Percentiles rank a stretch among this genome's conserved stretches.
phyloP scores from a whole-genome alignment of 2,797 vertebrate genomes.

The Pachyuromys duprasi region DNA sequence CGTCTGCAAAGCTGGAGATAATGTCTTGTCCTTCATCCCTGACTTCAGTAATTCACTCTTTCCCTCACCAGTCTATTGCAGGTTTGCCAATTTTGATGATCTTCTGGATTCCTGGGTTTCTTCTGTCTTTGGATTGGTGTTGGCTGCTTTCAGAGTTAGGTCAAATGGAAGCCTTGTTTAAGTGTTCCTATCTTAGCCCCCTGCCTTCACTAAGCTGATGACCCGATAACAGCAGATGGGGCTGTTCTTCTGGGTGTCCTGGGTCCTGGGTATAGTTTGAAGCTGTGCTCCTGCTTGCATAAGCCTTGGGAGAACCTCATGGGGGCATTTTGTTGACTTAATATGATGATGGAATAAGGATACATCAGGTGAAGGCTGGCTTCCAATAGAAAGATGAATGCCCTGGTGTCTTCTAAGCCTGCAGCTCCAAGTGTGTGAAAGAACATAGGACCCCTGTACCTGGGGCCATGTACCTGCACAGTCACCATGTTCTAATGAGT shows the following conservation, averaged over 20 bases:
- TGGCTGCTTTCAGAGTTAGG: background rate
- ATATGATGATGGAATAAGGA: background rate
- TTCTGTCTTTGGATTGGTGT: background rate
- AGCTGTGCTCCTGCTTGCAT: background rate
- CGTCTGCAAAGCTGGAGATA: background rate
- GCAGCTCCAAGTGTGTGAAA: background rate
- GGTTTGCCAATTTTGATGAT: background rate
- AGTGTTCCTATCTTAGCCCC: background rate
- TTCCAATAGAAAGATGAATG: background rate
- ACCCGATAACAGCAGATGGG: background rate
- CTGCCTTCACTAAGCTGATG: background rate
- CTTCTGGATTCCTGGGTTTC: background rate
- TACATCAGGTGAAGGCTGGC: rapidly evolving
- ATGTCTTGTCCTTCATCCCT: background rate
- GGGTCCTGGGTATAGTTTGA: background rate
- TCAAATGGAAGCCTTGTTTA: background rate
- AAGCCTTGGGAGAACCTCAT: background rate
- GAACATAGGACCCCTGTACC: background rate
- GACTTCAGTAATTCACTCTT: background rate
- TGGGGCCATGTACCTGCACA: background rate
- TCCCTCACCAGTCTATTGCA: background rate
- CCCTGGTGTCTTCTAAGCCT: background rate
- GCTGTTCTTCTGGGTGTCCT: background rate
- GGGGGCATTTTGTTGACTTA: background rate
- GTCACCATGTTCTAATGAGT: background rate